Evolutionary conservation across 2,113 vertebrate genomes (phyloP), one percentile per base, ranked within the genome.

Genomic region (Microcebus tavaratra): DNA sequence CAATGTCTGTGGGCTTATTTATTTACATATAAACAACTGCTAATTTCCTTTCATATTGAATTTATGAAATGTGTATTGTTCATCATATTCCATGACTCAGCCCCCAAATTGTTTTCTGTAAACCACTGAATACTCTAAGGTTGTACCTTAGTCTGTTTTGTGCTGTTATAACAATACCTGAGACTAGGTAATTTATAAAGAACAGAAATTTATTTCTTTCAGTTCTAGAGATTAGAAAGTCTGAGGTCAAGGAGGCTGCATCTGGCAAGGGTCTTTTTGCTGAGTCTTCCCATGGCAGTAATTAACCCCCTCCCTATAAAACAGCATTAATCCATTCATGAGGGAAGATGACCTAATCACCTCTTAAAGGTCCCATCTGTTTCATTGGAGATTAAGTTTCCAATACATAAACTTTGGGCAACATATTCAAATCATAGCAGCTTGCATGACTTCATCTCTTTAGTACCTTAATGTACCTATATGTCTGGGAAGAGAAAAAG

Each of bases 41-140:
- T 75, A 79, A 72, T 88, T 96, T 76, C 53, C 18, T 97, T 83
- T 93, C 34, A 42, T 82, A 50, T 13, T 36, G 45, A 45, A 45
- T 45, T 45, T 45, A 45, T 45, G 45, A 45, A 45, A 45, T 45
- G 45, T 45, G 45, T 42, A 45, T 8, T 45, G 78, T 92, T 93
- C 34, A 65, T 70, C 73, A 67, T 39, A 8, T 50, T 2, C 17
- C 79, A 85, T 70, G 7, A 59, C 8, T 10, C 55, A 67, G 20
- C 11, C 13, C 3, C 23, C 9, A 31, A 84, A 70, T 15, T 78
- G 5, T 81, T 82, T 76, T 31, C 0, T 39, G 55, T 21, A 96
- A 90, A 45, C 18, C 36, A 55, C 8, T 95, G 31, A 42, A 75
- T 95, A 3, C n/a, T 95, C 36, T 72, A 13, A 42, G 70, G 11